phyloP scores from a whole-genome alignment of 2,113 vertebrate species.

The Embiotoca jacksoni region DNA sequence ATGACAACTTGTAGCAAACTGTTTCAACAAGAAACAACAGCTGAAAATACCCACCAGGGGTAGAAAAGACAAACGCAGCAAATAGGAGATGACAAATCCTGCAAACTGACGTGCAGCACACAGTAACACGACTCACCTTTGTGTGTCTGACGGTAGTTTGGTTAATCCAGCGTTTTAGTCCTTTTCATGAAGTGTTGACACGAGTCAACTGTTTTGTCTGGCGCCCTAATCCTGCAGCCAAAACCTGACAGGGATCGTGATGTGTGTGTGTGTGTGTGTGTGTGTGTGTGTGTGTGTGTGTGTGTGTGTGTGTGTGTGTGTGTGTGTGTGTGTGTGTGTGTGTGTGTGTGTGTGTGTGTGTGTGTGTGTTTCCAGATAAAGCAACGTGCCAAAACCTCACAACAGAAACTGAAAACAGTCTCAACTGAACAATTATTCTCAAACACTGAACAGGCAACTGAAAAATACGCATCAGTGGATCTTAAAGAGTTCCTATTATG shows the following conservation, averaged over 20 bases:
- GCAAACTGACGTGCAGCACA: slow-evolving; percentile 24
- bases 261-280: background rate
- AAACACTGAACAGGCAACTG: background rate
- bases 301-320: background rate
- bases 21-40: slow-evolving; percentile 47
- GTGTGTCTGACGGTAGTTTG: slow-evolving; percentile 34
- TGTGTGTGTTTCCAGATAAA: slow-evolving; percentile 54
- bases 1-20: slow-evolving; percentile 12
- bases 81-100: slow-evolving; percentile 19
- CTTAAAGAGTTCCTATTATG: background rate
- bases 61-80: slow-evolving; percentile 20
- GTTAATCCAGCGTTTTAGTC: slow-evolving; percentile 48
- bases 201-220: slow-evolving; percentile 69
- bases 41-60: slow-evolving; percentile 39
- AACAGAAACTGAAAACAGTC: slow-evolving; percentile 34
- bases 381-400: slow-evolving; percentile 4
- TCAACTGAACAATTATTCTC: slow-evolving; percentile 21
- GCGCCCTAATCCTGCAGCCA: slow-evolving; percentile 57
- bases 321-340: background rate
- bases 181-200: slow-evolving; percentile 48
- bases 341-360: background rate
- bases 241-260: slow-evolving; percentile 51
- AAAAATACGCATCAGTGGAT: background rate
- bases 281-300: slow-evolving; percentile 6
- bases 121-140: slow-evolving; percentile 54